These are phyloP conservation scores for Coregonus sp. DNA, from an alignment of 2,797 vertebrate genomes.

Conservation along the genomic window DNA sequence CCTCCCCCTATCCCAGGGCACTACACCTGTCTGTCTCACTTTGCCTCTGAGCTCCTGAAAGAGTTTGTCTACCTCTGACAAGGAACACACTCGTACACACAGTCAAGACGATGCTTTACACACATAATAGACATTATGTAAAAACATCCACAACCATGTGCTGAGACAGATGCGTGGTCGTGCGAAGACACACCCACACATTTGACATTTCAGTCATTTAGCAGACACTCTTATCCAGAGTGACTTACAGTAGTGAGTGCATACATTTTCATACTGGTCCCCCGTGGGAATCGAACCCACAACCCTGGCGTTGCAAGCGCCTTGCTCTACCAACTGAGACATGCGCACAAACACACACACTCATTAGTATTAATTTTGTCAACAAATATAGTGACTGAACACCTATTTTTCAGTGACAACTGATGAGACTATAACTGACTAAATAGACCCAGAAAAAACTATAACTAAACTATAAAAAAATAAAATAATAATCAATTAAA, in stretches of 20 bases:
- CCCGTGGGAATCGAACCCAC: too few relatives aligned
- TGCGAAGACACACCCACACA: not conserved
- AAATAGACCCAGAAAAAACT: too few relatives aligned
- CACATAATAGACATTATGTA: not conserved
- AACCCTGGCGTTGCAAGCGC: too few relatives aligned
- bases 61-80: not conserved
- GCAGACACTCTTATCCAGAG: too few relatives aligned
- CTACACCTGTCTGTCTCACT: not conserved
- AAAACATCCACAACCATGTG: not conserved
- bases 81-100: not conserved
- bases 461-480: too few relatives aligned
- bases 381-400: too few relatives aligned
- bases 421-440: too few relatives aligned
- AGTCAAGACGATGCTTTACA: not conserved
- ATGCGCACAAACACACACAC: slow-evolving; percentile 2
- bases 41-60: not conserved
- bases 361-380: not conserved
- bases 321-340: not conserved
- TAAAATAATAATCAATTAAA: too few relatives aligned
- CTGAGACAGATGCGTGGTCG: not conserved
- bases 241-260: too few relatives aligned
- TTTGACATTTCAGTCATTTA: too few relatives aligned
- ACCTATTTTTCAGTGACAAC: too few relatives aligned
- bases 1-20: not conserved
- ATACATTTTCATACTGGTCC: too few relatives aligned